Evolutionary conservation across 2,797 vertebrate genomes (phyloP).

Genomic region (Crenichthys baileyi): DNA sequence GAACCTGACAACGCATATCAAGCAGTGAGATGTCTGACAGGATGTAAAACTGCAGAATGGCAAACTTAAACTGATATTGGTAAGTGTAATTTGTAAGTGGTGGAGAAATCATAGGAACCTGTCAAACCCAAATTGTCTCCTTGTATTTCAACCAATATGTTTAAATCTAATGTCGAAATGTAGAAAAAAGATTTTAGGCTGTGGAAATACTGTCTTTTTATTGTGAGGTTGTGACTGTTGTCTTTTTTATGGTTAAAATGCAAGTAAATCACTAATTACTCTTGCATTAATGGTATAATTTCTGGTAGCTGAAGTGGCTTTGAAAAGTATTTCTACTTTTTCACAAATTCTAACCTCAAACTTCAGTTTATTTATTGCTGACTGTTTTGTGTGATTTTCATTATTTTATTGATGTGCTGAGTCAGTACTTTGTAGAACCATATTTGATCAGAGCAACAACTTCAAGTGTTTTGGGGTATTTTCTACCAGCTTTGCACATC

Average conservation of each 20-base stretch:
- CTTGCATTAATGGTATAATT: constrained; percentile 14
- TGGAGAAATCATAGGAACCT: not conserved
- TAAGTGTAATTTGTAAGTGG: constrained; percentile 11
- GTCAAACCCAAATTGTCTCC: constrained; percentile 9
- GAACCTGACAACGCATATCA: constrained; percentile 38
- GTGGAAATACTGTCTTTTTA: not conserved
- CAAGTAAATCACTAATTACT: not conserved
- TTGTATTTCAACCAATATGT: constrained; percentile 5
- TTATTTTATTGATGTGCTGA: not conserved
- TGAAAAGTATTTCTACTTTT: not conserved
- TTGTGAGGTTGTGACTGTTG: not conserved
- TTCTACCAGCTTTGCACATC: not conserved
- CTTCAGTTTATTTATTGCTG: not conserved
- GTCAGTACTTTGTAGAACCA: not conserved
- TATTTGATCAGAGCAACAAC: not conserved
- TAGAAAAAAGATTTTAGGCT: not conserved
- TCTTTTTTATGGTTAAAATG: constrained; percentile 24
- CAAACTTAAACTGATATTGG: constrained; percentile 21
- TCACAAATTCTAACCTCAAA: not conserved
- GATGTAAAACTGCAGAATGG: constrained; percentile 20
- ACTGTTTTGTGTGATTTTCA: not conserved
- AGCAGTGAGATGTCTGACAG: constrained; percentile 24
- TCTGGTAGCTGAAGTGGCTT: not conserved
- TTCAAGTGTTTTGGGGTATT: not conserved
- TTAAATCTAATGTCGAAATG: constrained; percentile 5